Percentiles rank a stretch among this genome's conserved stretches.
These are phyloP conservation scores for Tenodera sinensis DNA, from an alignment of 2,888 invertebrate species.

Conservation along the genomic window DNA sequence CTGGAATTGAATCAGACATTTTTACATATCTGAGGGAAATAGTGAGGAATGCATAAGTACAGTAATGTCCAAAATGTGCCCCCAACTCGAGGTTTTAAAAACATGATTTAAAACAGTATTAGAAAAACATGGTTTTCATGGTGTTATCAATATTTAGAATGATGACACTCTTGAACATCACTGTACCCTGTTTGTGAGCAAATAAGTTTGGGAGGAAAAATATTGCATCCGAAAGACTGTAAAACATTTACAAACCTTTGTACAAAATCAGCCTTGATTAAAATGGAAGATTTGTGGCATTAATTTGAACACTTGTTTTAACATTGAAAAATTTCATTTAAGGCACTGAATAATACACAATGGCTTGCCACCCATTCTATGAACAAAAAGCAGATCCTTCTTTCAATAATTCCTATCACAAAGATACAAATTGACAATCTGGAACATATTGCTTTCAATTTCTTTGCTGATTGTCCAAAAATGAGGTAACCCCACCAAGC, in stretches of 20 bases:
- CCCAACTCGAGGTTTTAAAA: background rate
- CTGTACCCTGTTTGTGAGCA: background rate
- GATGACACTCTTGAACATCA: background rate
- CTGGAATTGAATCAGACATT: background rate
- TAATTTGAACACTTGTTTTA: background rate
- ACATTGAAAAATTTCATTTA: background rate
- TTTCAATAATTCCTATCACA: too few relatives aligned
- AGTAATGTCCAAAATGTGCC: background rate
- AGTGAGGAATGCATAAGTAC: background rate
- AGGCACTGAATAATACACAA: background rate
- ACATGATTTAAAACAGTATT: too few relatives aligned
- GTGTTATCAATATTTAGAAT: background rate
- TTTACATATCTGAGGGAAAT: background rate
- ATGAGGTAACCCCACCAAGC: too few relatives aligned
- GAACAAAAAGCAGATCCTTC: too few relatives aligned
- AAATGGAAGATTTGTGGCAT: background rate
- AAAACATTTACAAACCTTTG: background rate
- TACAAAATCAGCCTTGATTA: background rate
- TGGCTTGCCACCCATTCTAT: background rate
- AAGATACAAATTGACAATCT: too few relatives aligned
- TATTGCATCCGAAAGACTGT: background rate
- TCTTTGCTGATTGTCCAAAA: too few relatives aligned
- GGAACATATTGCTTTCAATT: too few relatives aligned
- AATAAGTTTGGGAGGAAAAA: background rate
- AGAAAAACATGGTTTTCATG: too few relatives aligned